Base-by-base conservation (phyloP, 23 tunicate genomes). In the Oikopleura dioica region DNA sequence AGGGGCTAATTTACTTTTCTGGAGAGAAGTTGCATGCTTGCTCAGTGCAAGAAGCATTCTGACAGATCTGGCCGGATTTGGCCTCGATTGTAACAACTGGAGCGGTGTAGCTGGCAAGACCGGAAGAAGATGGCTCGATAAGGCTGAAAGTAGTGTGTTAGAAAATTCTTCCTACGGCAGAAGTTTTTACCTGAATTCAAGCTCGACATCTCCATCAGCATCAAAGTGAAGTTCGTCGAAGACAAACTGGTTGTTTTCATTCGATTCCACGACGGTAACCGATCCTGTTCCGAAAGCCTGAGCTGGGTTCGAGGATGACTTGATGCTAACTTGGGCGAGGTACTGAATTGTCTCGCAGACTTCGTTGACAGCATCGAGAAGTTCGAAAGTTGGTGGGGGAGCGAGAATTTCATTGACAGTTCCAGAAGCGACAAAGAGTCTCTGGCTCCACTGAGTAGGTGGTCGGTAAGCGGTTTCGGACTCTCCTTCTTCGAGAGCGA, bases 201-300 rank as follows among this genome's bases (percentile, higher is more conserved):
- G 33, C 29, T 23, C 16, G 26, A 63, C 72, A 16, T 21, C 4
- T 63, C 72, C 72, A 28, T 23, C 30, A 31, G 2, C 16, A 63
- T 63, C 72, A 28, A 63, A 63, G 26, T 63, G 72, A 63, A 63
- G 72, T 2, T 23, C 26, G 33, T 63, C 72, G 26, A 63, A 63
- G 33, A 63, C 26, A 28, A 31, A 23, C 26, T 63, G 72, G 33
- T 63, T 63, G 26, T 63, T 63, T 2, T 16, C 72, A 63, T 63
- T 31, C 16, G 26, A 63, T 2, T 12, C 72, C 16, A 63, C 33
- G 4, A 31, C 26, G 29, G 29, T 63, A 2, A 12, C 30, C 2
- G 72, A 63, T 24, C 72, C 72, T 63, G 16, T 31, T 24, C 72
- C 72, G 26, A 63, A 63, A 12, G 16, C 30, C 26, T 63, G 72